These are phyloP conservation scores for Liopterus haemorrhoidalis DNA, from an alignment of 2,888 invertebrate species.

Conservation along the genomic window DNA sequence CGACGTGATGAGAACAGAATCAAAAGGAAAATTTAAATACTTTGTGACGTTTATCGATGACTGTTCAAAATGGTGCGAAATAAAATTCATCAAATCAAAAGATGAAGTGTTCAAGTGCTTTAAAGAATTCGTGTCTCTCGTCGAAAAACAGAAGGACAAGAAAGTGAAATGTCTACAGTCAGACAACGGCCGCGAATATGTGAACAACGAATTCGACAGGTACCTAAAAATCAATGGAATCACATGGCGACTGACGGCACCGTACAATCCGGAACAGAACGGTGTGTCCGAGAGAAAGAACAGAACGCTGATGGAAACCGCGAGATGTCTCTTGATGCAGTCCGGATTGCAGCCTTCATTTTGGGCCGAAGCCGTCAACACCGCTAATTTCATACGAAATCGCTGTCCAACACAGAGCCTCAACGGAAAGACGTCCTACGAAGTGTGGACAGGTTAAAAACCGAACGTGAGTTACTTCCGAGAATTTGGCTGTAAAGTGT, in stretches of 20 bases:
- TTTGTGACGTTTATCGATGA: conserved; percentile 34
- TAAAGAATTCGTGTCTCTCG: conserved; percentile 9
- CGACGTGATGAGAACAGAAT: conserved; percentile 29
- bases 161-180: conserved; percentile 20
- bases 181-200: conserved; percentile 25
- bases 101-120: conserved; percentile 16
- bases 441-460: conserved; percentile 19
- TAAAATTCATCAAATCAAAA: conserved; percentile 22
- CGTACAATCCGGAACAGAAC: conserved; percentile 36
- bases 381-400: conserved; percentile 35
- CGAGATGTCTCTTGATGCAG: conserved; percentile 31
- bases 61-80: conserved; percentile 29
- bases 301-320: conserved; percentile 34
- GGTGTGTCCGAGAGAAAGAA: conserved; percentile 37
- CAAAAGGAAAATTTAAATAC: conserved; percentile 28
- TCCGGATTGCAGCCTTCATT: conserved; percentile 28
- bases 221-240: conserved; percentile 29
- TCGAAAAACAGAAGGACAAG: conserved; percentile 16
- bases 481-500: conserved; percentile 29
- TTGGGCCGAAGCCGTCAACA: conserved; percentile 37
- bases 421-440: conserved; percentile 27
- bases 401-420: conserved; percentile 27
- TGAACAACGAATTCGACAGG: conserved; percentile 28
- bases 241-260: conserved; percentile 22
- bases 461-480: conserved; percentile 26